A percentile compares a stretch with the other conserved stretches of the same genome.
Evolutionary conservation across 1,140 invertebrate species (phyloP).

Genomic region (Brachionus koreanus): DNA sequence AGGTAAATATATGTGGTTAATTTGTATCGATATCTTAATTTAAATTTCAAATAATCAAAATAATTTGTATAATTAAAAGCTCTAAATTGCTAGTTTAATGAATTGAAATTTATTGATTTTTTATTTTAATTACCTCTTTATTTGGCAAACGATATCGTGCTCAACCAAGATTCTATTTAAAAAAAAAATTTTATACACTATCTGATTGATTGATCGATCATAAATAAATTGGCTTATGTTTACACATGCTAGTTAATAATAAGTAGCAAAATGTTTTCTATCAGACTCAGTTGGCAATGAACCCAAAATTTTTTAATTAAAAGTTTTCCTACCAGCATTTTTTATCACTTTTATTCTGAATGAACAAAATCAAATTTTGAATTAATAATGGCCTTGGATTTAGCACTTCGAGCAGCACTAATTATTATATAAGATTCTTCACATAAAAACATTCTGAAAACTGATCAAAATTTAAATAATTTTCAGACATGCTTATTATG

Average conservation of each 20-base stretch:
- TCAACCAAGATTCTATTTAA: background rate
- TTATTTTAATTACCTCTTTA: background rate
- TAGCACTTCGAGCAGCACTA: background rate
- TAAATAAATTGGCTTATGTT: background rate
- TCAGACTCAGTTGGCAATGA: background rate
- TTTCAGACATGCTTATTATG: background rate
- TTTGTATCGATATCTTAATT: background rate
- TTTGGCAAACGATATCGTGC: background rate
- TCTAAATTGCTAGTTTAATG: background rate
- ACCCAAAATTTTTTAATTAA: background rate
- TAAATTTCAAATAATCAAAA: background rate
- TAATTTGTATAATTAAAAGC: background rate
- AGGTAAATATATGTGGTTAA: background rate
- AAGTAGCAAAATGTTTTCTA: background rate
- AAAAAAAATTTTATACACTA: background rate
- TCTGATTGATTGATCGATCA: slow-evolving; percentile 22
- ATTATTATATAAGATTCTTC: background rate
- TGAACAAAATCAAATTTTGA: background rate
- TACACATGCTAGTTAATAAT: background rate
- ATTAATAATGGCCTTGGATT: background rate
- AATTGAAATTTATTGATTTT: background rate
- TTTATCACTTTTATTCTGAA: background rate
- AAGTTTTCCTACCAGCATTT: background rate
- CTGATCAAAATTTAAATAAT: background rate
- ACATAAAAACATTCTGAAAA: background rate